These are phyloP conservation scores for Gymnobelideus leadbeateri DNA, from an alignment of 2,113 vertebrate genomes.

Conservation along the genomic window DNA sequence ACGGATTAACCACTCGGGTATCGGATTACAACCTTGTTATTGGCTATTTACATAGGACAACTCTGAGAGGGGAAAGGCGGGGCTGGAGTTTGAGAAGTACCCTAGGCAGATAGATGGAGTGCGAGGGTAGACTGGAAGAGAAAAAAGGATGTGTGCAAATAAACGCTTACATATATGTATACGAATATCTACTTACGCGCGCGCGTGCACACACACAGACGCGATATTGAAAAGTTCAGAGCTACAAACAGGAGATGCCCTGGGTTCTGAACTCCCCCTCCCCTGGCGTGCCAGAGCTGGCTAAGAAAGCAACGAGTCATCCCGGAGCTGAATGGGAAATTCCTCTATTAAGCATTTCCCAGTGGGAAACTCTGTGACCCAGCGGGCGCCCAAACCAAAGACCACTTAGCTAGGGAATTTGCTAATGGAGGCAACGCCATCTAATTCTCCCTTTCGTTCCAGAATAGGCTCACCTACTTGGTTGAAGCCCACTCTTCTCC, in stretches of 20 bases:
- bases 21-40: constrained; percentile 69
- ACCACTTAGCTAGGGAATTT: neutral
- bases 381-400: neutral
- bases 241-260: neutral
- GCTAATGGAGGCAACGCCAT: neutral
- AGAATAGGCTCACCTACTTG: neutral
- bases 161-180: neutral
- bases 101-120: neutral
- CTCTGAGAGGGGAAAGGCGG: neutral
- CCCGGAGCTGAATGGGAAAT: neutral
- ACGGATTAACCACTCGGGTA: constrained; percentile 55
- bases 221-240: neutral
- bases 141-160: neutral
- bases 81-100: neutral
- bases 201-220: too few relatives aligned
- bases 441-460: neutral
- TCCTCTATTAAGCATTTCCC: neutral
- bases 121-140: neutral
- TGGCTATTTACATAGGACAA: constrained; percentile 74
- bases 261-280: neutral
- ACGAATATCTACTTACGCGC: neutral
- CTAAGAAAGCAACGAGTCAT: neutral
- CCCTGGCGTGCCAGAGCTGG: neutral
- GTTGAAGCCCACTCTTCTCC: neutral
- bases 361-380: neutral